These are phyloP conservation scores for Aphodius sticticus DNA, from an alignment of 2,888 invertebrate species.

Conservation along the genomic window DNA sequence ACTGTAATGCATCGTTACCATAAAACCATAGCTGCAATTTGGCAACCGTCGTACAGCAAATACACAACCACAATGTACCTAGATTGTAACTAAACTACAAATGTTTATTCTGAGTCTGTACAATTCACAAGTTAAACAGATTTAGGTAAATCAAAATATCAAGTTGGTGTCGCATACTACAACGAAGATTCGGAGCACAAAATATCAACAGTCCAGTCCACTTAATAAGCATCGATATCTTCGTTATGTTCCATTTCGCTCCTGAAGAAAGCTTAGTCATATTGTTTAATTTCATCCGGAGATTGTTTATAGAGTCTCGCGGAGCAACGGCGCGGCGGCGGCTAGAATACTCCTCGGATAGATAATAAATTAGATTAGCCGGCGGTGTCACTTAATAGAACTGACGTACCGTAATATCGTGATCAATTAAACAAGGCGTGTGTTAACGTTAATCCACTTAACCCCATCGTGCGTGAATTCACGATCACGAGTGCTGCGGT, in stretches of 20 bases:
- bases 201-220: neutral
- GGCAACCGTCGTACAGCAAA: neutral
- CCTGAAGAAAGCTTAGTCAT: slow-evolving; percentile 21
- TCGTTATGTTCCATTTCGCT: neutral
- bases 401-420: slow-evolving; percentile 42
- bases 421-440: slow-evolving; percentile 43
- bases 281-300: slow-evolving; percentile 20
- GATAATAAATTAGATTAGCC: slow-evolving; percentile 25
- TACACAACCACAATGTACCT: neutral
- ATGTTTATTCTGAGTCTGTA: neutral
- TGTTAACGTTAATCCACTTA: slow-evolving; percentile 44
- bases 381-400: slow-evolving; percentile 32
- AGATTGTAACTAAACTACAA: neutral
- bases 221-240: neutral
- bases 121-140: too few species aligned
- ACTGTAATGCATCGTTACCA: neutral
- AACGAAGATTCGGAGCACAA: too few species aligned
- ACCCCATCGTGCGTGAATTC: slow-evolving; percentile 45
- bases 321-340: neutral
- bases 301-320: slow-evolving; percentile 13
- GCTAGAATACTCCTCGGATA: slow-evolving; percentile 6
- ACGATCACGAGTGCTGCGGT: slow-evolving; percentile 40
- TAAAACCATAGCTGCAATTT: neutral
- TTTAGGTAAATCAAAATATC: neutral
- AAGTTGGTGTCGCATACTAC: too few species aligned